These are phyloP conservation scores for Calidris pygmaea DNA, from an alignment of 2,113 vertebrate species.

Conservation along the genomic window DNA sequence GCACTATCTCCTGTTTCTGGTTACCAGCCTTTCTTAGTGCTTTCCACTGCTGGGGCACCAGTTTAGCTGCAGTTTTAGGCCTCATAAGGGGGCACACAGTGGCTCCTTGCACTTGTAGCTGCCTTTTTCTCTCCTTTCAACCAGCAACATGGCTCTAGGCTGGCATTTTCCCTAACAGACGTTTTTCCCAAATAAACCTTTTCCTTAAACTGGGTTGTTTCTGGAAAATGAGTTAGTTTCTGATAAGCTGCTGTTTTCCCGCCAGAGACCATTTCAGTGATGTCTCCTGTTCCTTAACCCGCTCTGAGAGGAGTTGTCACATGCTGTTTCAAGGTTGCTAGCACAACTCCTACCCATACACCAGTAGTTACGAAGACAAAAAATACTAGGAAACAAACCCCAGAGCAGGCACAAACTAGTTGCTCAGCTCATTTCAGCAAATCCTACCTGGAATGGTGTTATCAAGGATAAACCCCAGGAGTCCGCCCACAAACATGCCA, in stretches of 20 bases:
- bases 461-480: slow-evolving; percentile 90
- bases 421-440: background rate
- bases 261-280: background rate
- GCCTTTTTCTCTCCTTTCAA: background rate
- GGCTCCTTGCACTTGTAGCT: background rate
- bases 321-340: background rate
- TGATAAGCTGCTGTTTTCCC: background rate
- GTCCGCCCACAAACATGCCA: slow-evolving; percentile 94
- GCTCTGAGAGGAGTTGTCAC: background rate
- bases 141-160: background rate
- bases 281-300: background rate
- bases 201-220: background rate
- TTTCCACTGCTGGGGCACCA: background rate
- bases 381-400: background rate
- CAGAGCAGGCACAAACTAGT: background rate
- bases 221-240: background rate
- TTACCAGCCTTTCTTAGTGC: background rate
- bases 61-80: background rate
- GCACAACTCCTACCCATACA: background rate
- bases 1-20: background rate
- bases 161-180: background rate
- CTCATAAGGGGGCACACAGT: fast-evolving
- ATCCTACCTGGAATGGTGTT: slow-evolving; percentile 93
- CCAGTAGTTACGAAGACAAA: background rate
- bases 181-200: background rate